A percentile compares a stretch with the other conserved stretches of the same genome.
phyloP scores from a whole-genome alignment of 2,113 vertebrate species.

The Microcebus murinus region DNA sequence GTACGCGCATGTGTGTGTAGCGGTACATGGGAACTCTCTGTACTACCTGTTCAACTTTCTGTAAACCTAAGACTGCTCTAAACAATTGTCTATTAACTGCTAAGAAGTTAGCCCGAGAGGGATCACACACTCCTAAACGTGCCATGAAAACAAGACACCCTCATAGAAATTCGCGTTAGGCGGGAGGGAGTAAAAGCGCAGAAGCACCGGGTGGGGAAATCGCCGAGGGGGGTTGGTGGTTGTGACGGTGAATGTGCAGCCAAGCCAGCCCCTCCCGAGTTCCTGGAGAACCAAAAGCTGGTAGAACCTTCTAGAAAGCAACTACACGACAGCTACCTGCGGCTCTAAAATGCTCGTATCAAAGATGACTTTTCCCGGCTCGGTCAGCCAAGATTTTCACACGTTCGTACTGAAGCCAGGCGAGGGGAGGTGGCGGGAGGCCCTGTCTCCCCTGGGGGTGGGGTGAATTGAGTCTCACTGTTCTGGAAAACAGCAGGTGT shows the following conservation, averaged over 20 bases:
- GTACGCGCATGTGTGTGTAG: neutral
- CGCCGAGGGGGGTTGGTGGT: neutral
- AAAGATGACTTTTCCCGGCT: neutral
- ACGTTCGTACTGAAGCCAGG: neutral
- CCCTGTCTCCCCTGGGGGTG: neutral
- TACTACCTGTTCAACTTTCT: neutral
- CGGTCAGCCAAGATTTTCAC: neutral
- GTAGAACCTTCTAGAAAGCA: neutral
- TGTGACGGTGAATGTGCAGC: too few species aligned
- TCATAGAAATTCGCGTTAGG: rapidly evolving
- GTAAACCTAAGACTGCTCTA: neutral
- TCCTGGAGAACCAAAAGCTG: neutral
- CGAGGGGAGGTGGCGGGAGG: neutral
- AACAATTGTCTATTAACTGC: neutral
- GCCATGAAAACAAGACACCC: neutral
- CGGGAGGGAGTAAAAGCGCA: neutral
- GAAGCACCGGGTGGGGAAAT: neutral
- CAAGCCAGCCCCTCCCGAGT: neutral
- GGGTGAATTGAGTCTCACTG: neutral
- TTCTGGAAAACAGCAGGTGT: neutral
- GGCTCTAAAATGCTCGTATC: neutral
- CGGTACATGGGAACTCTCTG: neutral
- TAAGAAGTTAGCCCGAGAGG: neutral
- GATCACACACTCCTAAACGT: neutral
- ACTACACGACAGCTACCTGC: neutral